Conservation (phyloP, 2,113 vertebrate species). For the Leptobrachium leishanense region DNA sequence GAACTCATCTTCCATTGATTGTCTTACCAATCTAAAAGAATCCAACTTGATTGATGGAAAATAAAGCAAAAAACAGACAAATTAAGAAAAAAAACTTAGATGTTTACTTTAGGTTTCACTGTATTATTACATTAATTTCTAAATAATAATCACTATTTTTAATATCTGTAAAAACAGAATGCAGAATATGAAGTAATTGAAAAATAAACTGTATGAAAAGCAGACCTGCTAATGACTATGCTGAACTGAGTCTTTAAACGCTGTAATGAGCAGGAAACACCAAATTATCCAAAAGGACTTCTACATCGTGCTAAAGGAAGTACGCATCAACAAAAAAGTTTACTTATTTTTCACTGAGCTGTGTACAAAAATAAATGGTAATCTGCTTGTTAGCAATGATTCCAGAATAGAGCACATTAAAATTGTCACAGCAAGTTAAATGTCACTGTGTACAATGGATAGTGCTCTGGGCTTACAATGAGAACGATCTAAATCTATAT, state of each 20-base stretch:
- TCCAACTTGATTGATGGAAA: conserved; percentile 1
- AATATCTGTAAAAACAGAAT: conserved; percentile 5
- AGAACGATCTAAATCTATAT: conserved; percentile 28
- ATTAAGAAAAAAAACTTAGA: neutral
- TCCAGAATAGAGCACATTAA: conserved; percentile 38
- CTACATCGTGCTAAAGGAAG: conserved; percentile 12
- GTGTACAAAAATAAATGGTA: conserved; percentile 31
- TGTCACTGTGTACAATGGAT: conserved; percentile 40
- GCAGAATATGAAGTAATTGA: conserved; percentile 18
- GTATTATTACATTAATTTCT: neutral
- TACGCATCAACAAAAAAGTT: neutral
- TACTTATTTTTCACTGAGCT: conserved; percentile 28
- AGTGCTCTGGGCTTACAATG: conserved; percentile 11
- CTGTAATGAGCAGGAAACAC: conserved; percentile 29
- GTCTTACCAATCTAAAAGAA: neutral
- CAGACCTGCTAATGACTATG: conserved; percentile 18
- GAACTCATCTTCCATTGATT: no score
- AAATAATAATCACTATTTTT: conserved; percentile 30
- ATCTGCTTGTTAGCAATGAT: conserved; percentile 41
- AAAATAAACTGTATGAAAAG: conserved; percentile 13
- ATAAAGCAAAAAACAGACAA: neutral
- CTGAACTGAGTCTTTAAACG: conserved; percentile 34
- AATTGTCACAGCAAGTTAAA: conserved; percentile 41
- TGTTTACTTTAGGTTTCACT: neutral
- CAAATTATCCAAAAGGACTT: conserved; percentile 19